Evolutionary conservation across 2,113 vertebrate species (phyloP), one percentile per base, ranked within the genome.

Genomic region (Pterophyllum scalare): DNA sequence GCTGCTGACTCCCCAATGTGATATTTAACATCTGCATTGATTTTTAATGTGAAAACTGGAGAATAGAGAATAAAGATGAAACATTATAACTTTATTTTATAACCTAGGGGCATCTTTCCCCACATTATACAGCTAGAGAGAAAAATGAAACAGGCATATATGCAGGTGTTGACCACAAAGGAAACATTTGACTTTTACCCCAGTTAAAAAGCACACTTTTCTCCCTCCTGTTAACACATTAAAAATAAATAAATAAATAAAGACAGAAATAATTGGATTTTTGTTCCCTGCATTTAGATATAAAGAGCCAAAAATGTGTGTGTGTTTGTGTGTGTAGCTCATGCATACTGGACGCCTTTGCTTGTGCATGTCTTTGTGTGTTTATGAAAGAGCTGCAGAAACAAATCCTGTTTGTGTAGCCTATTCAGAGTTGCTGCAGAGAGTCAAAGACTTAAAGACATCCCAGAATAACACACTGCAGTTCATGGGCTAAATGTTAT

Each of bases 251-350:
- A 38, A 38, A 38, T 38, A 74, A 17, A 72, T 43, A 77, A 24
- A 78, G 14, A 57, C n/a, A 13, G 31, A 52, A 20, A 43, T 87
- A 75, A 81, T 81, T 85, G 59, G 80, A 87, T 87, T 80, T 80
- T 78, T 61, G 6, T 49, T 40, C 12, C 19, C 60, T 33, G 7
- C 26, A 17, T 52, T 80, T 22, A 57, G 17, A 79, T 26, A 54
- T 14, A 67, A 75, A 78, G 28, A 62, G 13, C 40, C 24, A 80
- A 17, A 17, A 70, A 35, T 12, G 3, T 1, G 2, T 5, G 2
- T 5, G 10, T 33, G 64, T 76, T 43, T 43, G 67, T 64, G 5
- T 75, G 59, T 65, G 38, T 22, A 77, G 75, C 14, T 22, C 31
- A 17, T n/a, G 26, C 38, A 57, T 56, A 76, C 19, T 75, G 78